phyloP scores from a whole-genome alignment of 2,113 vertebrate genomes.

The Laterallus jamaicensis region DNA sequence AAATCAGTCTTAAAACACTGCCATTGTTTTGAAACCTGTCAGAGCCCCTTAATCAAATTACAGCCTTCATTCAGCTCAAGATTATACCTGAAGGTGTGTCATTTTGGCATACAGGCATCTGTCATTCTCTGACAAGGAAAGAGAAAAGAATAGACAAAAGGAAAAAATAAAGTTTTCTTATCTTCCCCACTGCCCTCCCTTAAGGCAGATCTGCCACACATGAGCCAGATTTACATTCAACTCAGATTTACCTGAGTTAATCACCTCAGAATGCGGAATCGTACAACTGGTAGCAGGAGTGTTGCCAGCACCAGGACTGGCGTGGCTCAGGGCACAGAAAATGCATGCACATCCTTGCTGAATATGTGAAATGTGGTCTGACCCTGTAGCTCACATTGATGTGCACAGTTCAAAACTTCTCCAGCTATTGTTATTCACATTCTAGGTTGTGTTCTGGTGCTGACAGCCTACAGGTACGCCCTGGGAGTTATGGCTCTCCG shows the following conservation, averaged over 20 bases:
- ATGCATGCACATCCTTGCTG: too few species aligned
- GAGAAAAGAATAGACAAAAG: background rate
- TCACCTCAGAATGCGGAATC: background rate
- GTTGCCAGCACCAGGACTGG: background rate
- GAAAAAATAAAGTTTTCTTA: background rate
- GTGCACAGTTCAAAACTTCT: background rate
- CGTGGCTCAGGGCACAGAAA: background rate
- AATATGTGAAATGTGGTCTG: background rate
- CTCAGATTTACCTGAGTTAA: background rate
- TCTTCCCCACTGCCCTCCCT: background rate
- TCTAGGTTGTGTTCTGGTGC: background rate
- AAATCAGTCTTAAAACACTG: background rate
- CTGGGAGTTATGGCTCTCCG: background rate
- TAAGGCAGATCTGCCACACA: background rate
- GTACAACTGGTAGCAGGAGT: background rate
- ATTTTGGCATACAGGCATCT: background rate
- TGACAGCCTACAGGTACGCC: background rate
- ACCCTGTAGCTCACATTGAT: background rate
- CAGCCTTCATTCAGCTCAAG: background rate
- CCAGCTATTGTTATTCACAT: background rate
- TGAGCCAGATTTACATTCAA: background rate
- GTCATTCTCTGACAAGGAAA: background rate
- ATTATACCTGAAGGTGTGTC: background rate
- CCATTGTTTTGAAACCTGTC: background rate
- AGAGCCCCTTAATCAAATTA: slow-evolving; percentile 1